Base-by-base conservation (phyloP, 2,888 invertebrate species). In the Epicampocera succincta region DNA sequence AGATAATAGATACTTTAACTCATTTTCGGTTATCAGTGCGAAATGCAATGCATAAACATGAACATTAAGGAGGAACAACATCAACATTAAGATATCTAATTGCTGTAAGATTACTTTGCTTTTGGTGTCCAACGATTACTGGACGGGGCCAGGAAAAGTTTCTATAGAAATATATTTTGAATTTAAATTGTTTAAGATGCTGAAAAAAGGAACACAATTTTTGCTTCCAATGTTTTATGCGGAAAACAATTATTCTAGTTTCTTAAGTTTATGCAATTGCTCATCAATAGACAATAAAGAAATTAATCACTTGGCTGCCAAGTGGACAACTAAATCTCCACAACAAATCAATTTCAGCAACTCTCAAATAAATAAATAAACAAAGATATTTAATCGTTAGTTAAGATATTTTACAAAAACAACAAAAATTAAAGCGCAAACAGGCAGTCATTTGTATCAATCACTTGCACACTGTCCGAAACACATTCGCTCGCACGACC, bases 391-490 rank as follows among this genome's bases (percentile, higher is more conserved):
- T 68, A 44, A 61, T 68, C 75, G 61, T 52, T 72, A 78, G 46
- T 72, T 65, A 50, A 72, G 71, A 54, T 52, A 44, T 58, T 19
- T 15, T 11, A 72, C 52, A 73, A 50, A 61, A 65, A 33, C 21
- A 75, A 75, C 6, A 56, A 46, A 61, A 44, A 33, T 52, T 66
- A 21, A 46, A 75, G 38, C 48, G 38, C 60, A 75, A 71, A 80
- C 50, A 72, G 33, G 11, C 48, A 73, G 69, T 74, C 77, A 74
- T 78, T 82, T 74, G 77, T 69, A 69, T 81, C 73, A 81, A 81
- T 81, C 81, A 81, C 77, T 81, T 63, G 68, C 77, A 72, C 29
- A 15, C 58, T 46, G 38, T 54, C 11, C 33, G 15, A 74, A 58
- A 33, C 17, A 61, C 2, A 60, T 5, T 19, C 15, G 25, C 38